A percentile compares a stretch with the other conserved stretches of the same genome.
These are phyloP conservation scores for Halocynthia aurantium DNA, from an alignment of 23 tunicate genomes.

Conservation along the genomic window DNA sequence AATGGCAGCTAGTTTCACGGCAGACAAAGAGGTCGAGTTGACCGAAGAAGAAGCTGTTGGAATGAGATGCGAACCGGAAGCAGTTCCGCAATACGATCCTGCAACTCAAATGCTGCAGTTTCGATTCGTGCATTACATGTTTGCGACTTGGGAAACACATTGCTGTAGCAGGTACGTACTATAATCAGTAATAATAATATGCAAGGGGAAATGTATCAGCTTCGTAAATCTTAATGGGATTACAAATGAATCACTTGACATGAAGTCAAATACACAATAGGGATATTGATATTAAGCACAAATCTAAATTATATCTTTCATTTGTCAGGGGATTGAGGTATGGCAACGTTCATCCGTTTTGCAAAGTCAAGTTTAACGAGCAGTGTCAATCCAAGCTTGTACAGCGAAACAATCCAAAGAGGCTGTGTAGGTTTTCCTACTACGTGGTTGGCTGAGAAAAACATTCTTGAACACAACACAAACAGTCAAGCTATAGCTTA, in stretches of 20 bases:
- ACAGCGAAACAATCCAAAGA: background rate
- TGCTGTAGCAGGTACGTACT: background rate
- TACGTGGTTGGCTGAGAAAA: no score
- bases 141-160: constrained; percentile 2
- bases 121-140: background rate
- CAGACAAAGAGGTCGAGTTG: background rate
- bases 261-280: no score
- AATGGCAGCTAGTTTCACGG: constrained; percentile 3
- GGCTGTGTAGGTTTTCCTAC: background rate
- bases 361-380: constrained; percentile 6
- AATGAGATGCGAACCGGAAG: background rate
- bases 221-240: background rate
- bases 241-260: no score
- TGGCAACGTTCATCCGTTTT: constrained; percentile 11
- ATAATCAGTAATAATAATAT: background rate
- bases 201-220: background rate
- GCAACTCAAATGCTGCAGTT: constrained; percentile 4
- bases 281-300: no score
- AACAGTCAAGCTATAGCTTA: no score
- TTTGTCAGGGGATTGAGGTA: background rate
- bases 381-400: constrained; percentile 11
- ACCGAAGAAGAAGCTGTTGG: constrained; percentile 5
- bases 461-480: no score
- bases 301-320: background rate
- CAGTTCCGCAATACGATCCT: background rate